phyloP scores from a whole-genome alignment of 2,113 vertebrate species.

The Deroptyus accipitrinus region DNA sequence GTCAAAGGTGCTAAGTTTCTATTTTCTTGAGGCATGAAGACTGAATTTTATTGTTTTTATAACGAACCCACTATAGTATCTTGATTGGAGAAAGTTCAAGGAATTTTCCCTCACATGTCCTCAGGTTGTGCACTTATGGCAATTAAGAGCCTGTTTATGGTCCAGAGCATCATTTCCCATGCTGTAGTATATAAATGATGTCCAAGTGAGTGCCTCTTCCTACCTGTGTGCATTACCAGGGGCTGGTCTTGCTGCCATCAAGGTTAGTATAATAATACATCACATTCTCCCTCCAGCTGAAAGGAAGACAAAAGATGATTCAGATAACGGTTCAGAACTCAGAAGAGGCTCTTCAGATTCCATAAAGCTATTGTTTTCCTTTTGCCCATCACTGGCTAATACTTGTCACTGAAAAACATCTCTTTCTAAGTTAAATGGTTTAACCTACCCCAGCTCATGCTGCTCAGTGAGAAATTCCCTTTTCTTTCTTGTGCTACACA shows the following conservation, averaged over 20 bases:
- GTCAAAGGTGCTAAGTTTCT: background rate
- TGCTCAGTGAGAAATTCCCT: background rate
- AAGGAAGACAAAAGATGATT: background rate
- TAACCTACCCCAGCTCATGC: background rate
- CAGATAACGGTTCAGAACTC: background rate
- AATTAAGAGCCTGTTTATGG: constrained; percentile 28
- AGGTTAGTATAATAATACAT: background rate
- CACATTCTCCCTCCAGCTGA: background rate
- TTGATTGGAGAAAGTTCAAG: background rate
- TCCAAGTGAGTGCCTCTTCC: background rate
- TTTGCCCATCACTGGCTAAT: background rate
- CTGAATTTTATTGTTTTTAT: background rate
- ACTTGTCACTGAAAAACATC: background rate
- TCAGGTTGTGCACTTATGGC: background rate
- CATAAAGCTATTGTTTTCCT: background rate
- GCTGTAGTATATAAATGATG: background rate
- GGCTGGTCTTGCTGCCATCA: background rate
- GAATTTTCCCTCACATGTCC: background rate
- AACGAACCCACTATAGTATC: background rate
- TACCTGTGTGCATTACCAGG: background rate
- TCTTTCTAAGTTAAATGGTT: background rate
- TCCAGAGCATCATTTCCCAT: background rate
- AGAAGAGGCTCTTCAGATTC: background rate
- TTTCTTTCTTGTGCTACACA: background rate
- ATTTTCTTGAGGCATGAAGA: background rate